Conservation (phyloP, 2,888 invertebrate genomes). For the Rosalia funebris region DNA sequence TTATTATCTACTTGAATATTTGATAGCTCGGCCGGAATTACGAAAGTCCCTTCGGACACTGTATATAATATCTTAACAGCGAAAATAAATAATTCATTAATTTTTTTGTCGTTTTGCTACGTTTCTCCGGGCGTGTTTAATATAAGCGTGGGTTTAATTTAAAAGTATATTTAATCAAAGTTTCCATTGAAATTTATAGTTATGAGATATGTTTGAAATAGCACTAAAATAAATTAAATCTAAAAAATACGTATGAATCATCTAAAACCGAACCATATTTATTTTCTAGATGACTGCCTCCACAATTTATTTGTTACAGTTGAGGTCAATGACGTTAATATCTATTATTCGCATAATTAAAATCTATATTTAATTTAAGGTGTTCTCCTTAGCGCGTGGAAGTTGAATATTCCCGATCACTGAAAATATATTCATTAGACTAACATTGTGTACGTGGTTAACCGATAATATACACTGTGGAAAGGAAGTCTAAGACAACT, state of each 20-base stretch:
- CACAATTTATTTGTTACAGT: constrained; percentile 7
- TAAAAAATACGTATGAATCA: constrained; percentile 21
- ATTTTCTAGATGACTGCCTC: constrained; percentile 21
- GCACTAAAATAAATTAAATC: constrained; percentile 13
- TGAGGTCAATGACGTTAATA: constrained; percentile 29
- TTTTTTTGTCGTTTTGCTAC: too few species aligned
- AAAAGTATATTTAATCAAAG: constrained; percentile 11
- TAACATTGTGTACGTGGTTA: too few species aligned
- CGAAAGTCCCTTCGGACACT: too few species aligned
- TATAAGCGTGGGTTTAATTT: constrained; percentile 8
- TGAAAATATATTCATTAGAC: too few species aligned
- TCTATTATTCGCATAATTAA: constrained; percentile 26
- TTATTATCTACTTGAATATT: too few species aligned
- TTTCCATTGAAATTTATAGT: constrained; percentile 17
- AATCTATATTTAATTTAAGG: constrained; percentile 31
- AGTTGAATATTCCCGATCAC: not conserved
- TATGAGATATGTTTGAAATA: constrained; percentile 14
- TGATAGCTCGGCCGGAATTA: too few species aligned
- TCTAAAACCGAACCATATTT: constrained; percentile 19
- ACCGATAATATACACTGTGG: too few species aligned
- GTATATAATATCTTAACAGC: too few species aligned
- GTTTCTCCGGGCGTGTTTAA: not conserved
- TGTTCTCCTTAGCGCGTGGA: constrained; percentile 2
- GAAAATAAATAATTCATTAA: not conserved
- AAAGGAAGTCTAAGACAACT: too few species aligned